Evolutionary conservation across 2,113 vertebrate genomes (phyloP).

Genomic region (Heterochromis multidens): DNA sequence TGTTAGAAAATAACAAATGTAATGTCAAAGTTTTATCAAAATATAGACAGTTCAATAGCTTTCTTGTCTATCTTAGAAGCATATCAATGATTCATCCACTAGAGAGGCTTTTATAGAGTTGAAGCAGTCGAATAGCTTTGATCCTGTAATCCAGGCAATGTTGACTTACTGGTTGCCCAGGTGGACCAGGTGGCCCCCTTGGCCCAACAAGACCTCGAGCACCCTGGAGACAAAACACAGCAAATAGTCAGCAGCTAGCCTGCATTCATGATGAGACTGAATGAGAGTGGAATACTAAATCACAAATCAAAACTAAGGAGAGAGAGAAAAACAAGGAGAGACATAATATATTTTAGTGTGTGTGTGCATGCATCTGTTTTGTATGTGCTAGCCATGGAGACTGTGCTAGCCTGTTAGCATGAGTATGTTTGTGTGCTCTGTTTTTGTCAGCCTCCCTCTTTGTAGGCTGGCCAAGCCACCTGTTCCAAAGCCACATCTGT

Average conservation of each 20-base stretch:
- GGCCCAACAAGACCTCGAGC: constrained; percentile 82
- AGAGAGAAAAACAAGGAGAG: neutral
- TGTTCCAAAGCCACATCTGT: constrained; percentile 81
- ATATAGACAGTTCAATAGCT: neutral
- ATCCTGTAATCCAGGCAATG: constrained; percentile 17
- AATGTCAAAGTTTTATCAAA: neutral
- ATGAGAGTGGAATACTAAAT: constrained; percentile 48
- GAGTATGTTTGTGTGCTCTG: constrained; percentile 50
- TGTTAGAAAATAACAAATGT: neutral
- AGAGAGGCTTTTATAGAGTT: neutral
- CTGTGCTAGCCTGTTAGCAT: constrained; percentile 23
- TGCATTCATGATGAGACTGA: constrained; percentile 30
- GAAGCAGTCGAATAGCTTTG: constrained; percentile 13
- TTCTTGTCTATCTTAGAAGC: neutral
- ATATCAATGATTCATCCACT: neutral
- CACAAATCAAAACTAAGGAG: constrained; percentile 30
- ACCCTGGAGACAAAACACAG: constrained; percentile 77
- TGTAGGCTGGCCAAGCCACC: constrained; percentile 80
- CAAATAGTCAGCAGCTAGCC: constrained; percentile 43
- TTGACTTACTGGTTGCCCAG: constrained; percentile 79
- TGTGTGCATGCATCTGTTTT: constrained; percentile 7
- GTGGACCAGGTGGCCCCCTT: constrained; percentile 78
- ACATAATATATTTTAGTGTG: constrained; percentile 13
- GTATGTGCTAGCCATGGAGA: constrained; percentile 12
- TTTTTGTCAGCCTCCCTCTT: constrained; percentile 71